These are phyloP conservation scores for Aphelinus certus DNA, from an alignment of 1,140 invertebrate species.

Conservation along the genomic window DNA sequence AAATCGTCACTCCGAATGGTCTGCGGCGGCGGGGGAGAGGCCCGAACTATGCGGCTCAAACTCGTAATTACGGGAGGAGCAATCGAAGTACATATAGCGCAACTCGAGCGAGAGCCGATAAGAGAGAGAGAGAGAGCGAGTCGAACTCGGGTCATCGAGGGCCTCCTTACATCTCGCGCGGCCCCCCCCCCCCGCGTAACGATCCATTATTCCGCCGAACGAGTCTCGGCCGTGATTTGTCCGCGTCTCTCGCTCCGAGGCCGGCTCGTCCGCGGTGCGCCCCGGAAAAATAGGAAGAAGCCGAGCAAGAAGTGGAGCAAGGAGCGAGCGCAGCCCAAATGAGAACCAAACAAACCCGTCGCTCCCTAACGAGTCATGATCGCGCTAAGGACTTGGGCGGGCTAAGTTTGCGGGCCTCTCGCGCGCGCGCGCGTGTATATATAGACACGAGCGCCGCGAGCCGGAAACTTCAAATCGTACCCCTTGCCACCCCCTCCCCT, in stretches of 20 bases:
- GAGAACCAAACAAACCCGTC: slow-evolving; percentile 36
- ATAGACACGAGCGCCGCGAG: not conserved
- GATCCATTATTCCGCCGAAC: slow-evolving; percentile 23
- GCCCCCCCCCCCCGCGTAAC: not conserved
- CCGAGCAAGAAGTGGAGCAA: not conserved
- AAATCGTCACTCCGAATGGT: not conserved
- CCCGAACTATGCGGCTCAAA: too few relatives aligned
- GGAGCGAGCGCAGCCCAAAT: slow-evolving; percentile 18
- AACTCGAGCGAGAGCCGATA: too few relatives aligned
- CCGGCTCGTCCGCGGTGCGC: not conserved
- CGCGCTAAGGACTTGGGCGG: slow-evolving; percentile 25
- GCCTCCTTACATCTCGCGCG: too few relatives aligned
- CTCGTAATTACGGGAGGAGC: too few relatives aligned
- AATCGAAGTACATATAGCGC: too few relatives aligned
- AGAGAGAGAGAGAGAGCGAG: not conserved
- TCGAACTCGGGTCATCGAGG: slow-evolving; percentile 3
- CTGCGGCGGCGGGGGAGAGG: too few relatives aligned
- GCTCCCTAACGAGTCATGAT: slow-evolving; percentile 31
- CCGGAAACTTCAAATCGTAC: slow-evolving; percentile 25
- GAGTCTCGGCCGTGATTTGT: not conserved
- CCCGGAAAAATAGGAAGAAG: not conserved
- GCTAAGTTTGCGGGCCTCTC: slow-evolving; percentile 9
- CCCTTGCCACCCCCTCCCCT: too few relatives aligned
- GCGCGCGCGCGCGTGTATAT: not conserved
- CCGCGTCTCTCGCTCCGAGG: not conserved